Conservation (phyloP, 2,797 vertebrate species). For the Novumbra hubbsi region DNA sequence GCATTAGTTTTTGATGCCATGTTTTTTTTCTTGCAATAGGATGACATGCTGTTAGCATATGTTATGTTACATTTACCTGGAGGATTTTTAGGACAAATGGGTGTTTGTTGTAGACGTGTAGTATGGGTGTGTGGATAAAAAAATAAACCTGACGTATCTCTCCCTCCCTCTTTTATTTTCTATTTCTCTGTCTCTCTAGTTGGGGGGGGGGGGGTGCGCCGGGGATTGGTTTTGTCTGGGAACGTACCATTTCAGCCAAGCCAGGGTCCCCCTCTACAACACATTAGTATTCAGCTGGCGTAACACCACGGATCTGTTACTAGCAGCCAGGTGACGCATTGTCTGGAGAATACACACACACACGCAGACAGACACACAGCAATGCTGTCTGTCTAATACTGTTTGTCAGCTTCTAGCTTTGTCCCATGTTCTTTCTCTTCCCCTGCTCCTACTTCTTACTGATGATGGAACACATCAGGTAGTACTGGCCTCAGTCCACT, state of each 20-base stretch:
- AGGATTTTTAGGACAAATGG: no score
- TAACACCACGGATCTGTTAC: slow-evolving; percentile 25
- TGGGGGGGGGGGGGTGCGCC: not conserved
- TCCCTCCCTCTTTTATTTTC: not conserved
- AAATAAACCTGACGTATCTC: not conserved
- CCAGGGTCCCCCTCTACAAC: slow-evolving; percentile 33
- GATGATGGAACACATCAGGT: not conserved
- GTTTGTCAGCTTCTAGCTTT: not conserved
- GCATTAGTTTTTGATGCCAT: no score
- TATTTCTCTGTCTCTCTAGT: not conserved
- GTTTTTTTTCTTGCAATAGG: no score
- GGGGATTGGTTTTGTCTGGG: slow-evolving; percentile 7
- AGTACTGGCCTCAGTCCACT: not conserved
- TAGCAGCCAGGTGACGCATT: slow-evolving; percentile 25
- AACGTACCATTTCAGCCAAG: slow-evolving; percentile 15
- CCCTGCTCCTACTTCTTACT: not conserved
- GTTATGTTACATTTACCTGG: no score
- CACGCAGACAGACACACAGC: not conserved
- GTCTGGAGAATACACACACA: slow-evolving; percentile 4
- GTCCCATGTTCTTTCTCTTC: not conserved
- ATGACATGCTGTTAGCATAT: no score
- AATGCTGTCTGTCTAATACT: not conserved
- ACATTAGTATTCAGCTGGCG: slow-evolving; percentile 36
- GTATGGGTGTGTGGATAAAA: not conserved
- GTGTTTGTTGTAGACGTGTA: not conserved